Evolutionary conservation across 2,797 vertebrate species (phyloP).

Genomic region (Lates japonicus): DNA sequence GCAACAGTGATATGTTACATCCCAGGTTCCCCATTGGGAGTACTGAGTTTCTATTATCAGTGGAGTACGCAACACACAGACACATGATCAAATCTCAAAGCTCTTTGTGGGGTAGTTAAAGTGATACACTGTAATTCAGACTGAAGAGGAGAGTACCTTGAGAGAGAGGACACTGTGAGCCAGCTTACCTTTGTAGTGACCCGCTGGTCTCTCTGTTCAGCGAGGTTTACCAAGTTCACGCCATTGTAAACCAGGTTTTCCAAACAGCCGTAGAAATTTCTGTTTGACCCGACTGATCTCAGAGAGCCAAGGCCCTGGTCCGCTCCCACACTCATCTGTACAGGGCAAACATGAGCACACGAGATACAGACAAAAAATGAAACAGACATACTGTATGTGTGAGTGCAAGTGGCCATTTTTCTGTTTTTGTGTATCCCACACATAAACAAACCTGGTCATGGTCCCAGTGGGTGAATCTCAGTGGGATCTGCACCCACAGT

Average conservation of each 20-base stretch:
- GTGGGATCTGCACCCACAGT: slow-evolving; percentile 86
- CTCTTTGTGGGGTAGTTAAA: slow-evolving; percentile 62
- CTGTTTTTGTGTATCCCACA: neutral
- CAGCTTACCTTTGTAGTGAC: slow-evolving; percentile 87
- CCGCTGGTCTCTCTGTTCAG: slow-evolving; percentile 86
- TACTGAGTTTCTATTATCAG: slow-evolving; percentile 57
- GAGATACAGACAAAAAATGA: neutral
- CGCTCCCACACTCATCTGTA: slow-evolving; percentile 95
- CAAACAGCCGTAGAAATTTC: slow-evolving; percentile 93
- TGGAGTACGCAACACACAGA: slow-evolving; percentile 39
- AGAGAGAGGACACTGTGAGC: too few species aligned
- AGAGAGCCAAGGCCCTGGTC: slow-evolving; percentile 84
- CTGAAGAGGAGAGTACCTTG: slow-evolving; percentile 29
- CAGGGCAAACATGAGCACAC: neutral
- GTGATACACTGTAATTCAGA: slow-evolving; percentile 37
- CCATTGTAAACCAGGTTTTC: slow-evolving; percentile 94
- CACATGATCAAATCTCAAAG: slow-evolving; percentile 61
- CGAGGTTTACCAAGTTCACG: slow-evolving; percentile 89
- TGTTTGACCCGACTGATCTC: slow-evolving; percentile 75
- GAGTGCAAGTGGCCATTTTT: neutral
- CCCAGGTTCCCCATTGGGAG: slow-evolving; percentile 34
- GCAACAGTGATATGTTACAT: slow-evolving; percentile 29
- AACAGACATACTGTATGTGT: neutral
- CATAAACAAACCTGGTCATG: slow-evolving; percentile 89
- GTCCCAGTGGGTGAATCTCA: slow-evolving; percentile 87